These are phyloP conservation scores for Phenganax stokvisi DNA, from an alignment of 92 coral and sea anemone species.

Conservation along the genomic window DNA sequence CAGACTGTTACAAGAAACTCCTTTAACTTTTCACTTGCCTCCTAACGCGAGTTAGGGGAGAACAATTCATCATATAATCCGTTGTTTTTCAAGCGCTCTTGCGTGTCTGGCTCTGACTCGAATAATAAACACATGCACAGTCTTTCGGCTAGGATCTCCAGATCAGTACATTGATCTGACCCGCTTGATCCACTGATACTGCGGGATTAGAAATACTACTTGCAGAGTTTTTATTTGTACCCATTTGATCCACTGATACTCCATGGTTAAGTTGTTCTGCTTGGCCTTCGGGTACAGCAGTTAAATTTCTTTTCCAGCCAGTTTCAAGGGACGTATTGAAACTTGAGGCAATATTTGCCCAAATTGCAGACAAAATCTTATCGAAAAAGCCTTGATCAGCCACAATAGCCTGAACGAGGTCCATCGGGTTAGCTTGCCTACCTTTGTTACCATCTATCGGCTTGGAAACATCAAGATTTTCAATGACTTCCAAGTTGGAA, in stretches of 20 bases:
- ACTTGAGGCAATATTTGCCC: no score
- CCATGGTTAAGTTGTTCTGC: background rate
- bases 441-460: no score
- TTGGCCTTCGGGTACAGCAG: constrained; percentile 19
- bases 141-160: background rate
- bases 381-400: no score
- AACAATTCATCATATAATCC: background rate
- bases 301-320: background rate
- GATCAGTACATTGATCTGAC: background rate
- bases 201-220: background rate
- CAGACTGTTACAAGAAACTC: constrained; percentile 41
- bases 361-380: no score
- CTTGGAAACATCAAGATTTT: no score
- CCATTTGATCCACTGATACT: constrained; percentile 5
- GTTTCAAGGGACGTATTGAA: no score
- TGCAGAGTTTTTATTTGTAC: background rate
- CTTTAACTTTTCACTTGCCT: constrained; percentile 36
- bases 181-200: constrained; percentile 14
- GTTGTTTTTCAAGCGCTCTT: background rate
- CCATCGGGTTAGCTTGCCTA: no score
- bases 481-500: no score
- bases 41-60: constrained; percentile 37
- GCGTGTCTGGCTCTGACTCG: background rate
- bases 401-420: no score
- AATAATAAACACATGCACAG: background rate